Evolutionary conservation across 2,113 vertebrate genomes (phyloP).

Genomic region (Beaufortia kweichowensis): DNA sequence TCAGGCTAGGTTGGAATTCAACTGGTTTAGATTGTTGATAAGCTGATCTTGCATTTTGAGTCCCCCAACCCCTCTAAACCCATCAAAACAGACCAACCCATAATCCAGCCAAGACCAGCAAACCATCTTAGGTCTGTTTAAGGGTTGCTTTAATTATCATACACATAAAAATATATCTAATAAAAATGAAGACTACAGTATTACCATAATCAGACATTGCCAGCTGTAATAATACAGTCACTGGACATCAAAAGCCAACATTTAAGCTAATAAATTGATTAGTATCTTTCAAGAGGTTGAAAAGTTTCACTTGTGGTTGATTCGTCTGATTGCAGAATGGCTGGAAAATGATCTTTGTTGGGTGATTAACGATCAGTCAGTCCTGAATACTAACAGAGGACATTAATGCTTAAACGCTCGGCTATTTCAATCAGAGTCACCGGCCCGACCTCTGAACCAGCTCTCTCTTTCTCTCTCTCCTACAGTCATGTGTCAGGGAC

Average conservation of each 20-base stretch:
- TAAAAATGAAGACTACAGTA: background rate
- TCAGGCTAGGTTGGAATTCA: no score
- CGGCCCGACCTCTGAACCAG: conserved; percentile 54
- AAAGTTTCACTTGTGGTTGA: conserved; percentile 35
- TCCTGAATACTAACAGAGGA: conserved; percentile 45
- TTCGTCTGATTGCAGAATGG: conserved; percentile 35
- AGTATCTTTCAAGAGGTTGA: conserved; percentile 38
- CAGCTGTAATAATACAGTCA: conserved; percentile 26
- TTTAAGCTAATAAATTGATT: conserved; percentile 43
- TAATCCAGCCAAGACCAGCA: no score
- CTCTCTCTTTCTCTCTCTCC: conserved; percentile 40
- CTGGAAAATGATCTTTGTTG: conserved; percentile 31
- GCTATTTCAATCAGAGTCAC: conserved; percentile 52
- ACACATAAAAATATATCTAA: no score
- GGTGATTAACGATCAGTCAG: conserved; percentile 44
- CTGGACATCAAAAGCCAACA: conserved; percentile 26
- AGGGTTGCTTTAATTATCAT: no score
- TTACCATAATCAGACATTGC: background rate
- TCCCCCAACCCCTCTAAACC: no score
- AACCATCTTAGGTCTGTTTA: no score
- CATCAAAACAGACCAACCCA: no score
- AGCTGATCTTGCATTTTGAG: no score
- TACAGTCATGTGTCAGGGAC: conserved; percentile 53
- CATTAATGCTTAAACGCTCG: conserved; percentile 38
- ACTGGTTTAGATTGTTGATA: no score